A percentile compares a stretch with the other conserved stretches of the same genome.
phyloP scores from a whole-genome alignment of 2,888 invertebrate genomes.

The Platycheirus albimanus region DNA sequence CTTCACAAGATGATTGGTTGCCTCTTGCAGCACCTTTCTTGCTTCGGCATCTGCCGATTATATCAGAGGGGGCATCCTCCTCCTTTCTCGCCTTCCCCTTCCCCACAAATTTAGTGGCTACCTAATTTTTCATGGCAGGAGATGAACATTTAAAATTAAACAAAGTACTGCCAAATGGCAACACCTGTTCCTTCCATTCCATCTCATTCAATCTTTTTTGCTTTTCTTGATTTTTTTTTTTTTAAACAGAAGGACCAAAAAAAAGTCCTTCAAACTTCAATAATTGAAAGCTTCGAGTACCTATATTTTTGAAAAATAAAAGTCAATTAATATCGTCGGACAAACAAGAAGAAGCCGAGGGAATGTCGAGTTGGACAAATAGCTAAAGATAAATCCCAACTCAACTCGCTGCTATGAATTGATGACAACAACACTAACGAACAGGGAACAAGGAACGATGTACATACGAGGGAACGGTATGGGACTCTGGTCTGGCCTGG shows the following conservation, averaged over 20 bases:
- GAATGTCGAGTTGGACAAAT: slow-evolving; percentile 44
- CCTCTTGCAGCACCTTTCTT: slow-evolving; percentile 46
- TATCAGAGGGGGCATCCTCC: not conserved
- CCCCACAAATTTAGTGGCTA: not conserved
- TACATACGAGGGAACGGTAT: not conserved
- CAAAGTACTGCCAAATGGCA: slow-evolving; percentile 47
- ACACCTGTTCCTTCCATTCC: slow-evolving; percentile 39
- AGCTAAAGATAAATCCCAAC: slow-evolving; percentile 15
- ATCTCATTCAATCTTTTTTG: not conserved
- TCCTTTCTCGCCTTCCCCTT: not conserved
- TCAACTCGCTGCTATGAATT: not conserved
- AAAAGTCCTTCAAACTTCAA: slow-evolving; percentile 30
- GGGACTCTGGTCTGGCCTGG: not conserved
- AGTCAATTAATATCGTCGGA: slow-evolving; percentile 53
- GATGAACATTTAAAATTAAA: slow-evolving; percentile 34
- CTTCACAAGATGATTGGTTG: slow-evolving; percentile 48
- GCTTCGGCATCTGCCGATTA: slow-evolving; percentile 53
- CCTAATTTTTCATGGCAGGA: slow-evolving; percentile 15
- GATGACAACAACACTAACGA: not conserved
- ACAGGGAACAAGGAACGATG: not conserved
- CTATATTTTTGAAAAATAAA: slow-evolving; percentile 26
- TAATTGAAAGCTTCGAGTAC: slow-evolving; percentile 29
- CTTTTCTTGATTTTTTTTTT: slow-evolving; percentile 1
- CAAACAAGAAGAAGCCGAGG: not conserved
- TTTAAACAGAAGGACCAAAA: not conserved